phyloP scores from a whole-genome alignment of 2,113 vertebrate genomes.

The human region GRCh38 chr3:89746001-89746500 shows the following conservation, averaged over 20 bases:
- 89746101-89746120: too few relatives aligned
- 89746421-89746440: neutral
- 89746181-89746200: too few relatives aligned
- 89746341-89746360: too few relatives aligned
- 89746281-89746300: too few relatives aligned
- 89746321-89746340: too few relatives aligned
- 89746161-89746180: too few relatives aligned
- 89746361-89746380: neutral
- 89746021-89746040: neutral
- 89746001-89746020: neutral
- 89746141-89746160: fast-evolving
- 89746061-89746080: neutral
- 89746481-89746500: neutral
- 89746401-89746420: neutral
- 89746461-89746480: neutral
- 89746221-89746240: too few relatives aligned
- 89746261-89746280: too few relatives aligned
- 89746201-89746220: too few relatives aligned
- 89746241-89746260: too few relatives aligned
- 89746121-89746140: too few relatives aligned
- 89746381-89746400: neutral
- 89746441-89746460: neutral
- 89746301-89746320: too few relatives aligned
- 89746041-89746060: neutral
- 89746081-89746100: neutral